phyloP scores from a whole-genome alignment of 2,888 invertebrate genomes.

The Yponomeuta cagnagella region DNA sequence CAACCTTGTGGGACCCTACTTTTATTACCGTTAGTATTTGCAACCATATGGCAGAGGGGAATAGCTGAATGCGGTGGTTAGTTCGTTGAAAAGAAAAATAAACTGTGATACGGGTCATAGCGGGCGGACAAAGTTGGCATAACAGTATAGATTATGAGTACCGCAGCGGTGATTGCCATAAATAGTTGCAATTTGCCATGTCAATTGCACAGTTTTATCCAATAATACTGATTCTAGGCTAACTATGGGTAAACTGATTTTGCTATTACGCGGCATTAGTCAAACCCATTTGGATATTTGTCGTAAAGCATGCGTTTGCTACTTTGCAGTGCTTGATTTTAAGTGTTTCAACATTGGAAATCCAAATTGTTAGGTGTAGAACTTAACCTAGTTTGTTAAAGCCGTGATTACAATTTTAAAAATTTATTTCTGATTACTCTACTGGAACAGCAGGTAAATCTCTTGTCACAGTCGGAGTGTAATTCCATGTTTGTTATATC shows the following conservation, averaged over 20 bases:
- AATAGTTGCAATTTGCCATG: slow-evolving; percentile 44
- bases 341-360: not conserved
- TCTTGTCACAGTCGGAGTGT: too few species aligned
- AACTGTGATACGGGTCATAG: slow-evolving; percentile 20
- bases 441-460: too few species aligned
- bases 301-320: too few species aligned
- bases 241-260: slow-evolving; percentile 24
- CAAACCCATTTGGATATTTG: slow-evolving; percentile 4
- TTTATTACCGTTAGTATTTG: slow-evolving; percentile 1
- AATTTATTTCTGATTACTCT: too few species aligned
- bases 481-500: too few species aligned
- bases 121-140: slow-evolving; percentile 27
- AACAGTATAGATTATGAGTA: slow-evolving; percentile 24
- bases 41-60: not conserved
- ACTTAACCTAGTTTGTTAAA: not conserved
- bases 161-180: slow-evolving; percentile 34
- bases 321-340: too few species aligned
- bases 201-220: slow-evolving; percentile 39
- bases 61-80: slow-evolving; percentile 1
- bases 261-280: slow-evolving; percentile 24
- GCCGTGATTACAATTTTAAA: not conserved
- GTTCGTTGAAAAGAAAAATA: slow-evolving; percentile 4
- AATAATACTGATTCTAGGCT: slow-evolving; percentile 26
- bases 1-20: not conserved
- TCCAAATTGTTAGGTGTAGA: not conserved